phyloP scores from a whole-genome alignment of 1,140 invertebrate species.

The Trypoxylus dichotomus region DNA sequence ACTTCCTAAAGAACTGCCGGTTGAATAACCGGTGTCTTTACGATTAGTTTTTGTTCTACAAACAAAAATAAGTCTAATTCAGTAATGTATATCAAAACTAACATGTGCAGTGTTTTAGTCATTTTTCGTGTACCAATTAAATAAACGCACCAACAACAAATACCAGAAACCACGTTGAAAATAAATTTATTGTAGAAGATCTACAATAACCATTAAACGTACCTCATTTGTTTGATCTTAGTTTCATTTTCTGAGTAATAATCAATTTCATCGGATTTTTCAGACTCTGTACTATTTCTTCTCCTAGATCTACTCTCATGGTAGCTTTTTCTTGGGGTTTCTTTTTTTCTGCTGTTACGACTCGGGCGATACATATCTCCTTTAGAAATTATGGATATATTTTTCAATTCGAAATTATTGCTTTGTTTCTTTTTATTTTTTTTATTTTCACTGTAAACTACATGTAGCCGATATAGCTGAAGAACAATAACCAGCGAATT shows the following conservation, averaged over 20 bases:
- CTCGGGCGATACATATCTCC: constrained; percentile 49
- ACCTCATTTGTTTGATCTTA: neutral
- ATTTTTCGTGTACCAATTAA: too few species aligned
- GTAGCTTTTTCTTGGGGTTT: neutral
- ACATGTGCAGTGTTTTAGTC: too few species aligned
- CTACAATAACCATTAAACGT: neutral
- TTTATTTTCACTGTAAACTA: constrained; percentile 71
- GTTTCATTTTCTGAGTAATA: constrained; percentile 34
- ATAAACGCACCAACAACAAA: neutral
- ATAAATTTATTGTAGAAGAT: neutral
- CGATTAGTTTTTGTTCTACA: constrained; percentile 51
- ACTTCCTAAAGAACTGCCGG: constrained; percentile 62
- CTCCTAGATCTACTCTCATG: neutral
- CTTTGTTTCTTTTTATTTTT: constrained; percentile 52
- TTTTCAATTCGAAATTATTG: constrained; percentile 53
- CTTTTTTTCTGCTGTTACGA: constrained; percentile 31
- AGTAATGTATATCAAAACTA: too few species aligned
- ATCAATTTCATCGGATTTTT: constrained; percentile 27
- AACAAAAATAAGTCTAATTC: constrained; percentile 38
- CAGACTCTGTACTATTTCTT: constrained; percentile 1
- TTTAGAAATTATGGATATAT: constrained; percentile 64
- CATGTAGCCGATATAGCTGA: constrained; percentile 81
- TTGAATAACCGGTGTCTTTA: constrained; percentile 68
- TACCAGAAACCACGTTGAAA: neutral
- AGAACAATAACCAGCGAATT: constrained; percentile 85